A percentile compares a stretch with the other conserved stretches of the same genome.
phyloP scores from a whole-genome alignment of 2,888 invertebrate species.

The Ctena decussata region DNA sequence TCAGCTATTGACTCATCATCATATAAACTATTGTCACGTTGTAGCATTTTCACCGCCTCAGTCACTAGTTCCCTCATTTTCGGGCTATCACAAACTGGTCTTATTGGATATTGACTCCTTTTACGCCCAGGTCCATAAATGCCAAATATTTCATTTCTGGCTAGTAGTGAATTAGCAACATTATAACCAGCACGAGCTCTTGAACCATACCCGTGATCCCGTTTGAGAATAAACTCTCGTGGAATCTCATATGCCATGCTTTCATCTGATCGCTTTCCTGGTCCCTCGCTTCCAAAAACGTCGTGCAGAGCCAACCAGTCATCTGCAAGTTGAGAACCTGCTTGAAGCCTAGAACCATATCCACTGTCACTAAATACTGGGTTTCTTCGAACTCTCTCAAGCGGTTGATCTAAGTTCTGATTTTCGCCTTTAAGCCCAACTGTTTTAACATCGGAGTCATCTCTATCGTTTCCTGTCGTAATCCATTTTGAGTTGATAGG shows the following conservation, averaged over 20 bases:
- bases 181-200: background rate
- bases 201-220: slow-evolving; percentile 10
- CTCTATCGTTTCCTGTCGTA: too few relatives aligned
- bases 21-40: background rate
- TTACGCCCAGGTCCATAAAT: slow-evolving; percentile 28
- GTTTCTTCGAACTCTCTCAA: background rate
- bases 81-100: background rate
- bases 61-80: background rate
- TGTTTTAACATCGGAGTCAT: too few relatives aligned
- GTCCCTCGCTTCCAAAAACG: slow-evolving; percentile 13
- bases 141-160: slow-evolving; percentile 14
- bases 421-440: too few relatives aligned
- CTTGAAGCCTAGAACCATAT: slow-evolving; percentile 26
- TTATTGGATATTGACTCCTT: background rate
- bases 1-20: background rate
- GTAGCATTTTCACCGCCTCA: background rate
- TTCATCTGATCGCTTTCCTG: slow-evolving; percentile 24
- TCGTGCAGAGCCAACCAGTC: background rate
- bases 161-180: background rate
- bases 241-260: background rate
- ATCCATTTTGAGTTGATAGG: too few relatives aligned
- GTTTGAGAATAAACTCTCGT: background rate
- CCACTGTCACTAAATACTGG: slow-evolving; percentile 14
- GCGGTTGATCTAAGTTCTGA: background rate
- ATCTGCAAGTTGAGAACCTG: slow-evolving; percentile 16